These are phyloP conservation scores for Naja naja DNA, from an alignment of 2,113 vertebrate genomes.

Conservation along the genomic window DNA sequence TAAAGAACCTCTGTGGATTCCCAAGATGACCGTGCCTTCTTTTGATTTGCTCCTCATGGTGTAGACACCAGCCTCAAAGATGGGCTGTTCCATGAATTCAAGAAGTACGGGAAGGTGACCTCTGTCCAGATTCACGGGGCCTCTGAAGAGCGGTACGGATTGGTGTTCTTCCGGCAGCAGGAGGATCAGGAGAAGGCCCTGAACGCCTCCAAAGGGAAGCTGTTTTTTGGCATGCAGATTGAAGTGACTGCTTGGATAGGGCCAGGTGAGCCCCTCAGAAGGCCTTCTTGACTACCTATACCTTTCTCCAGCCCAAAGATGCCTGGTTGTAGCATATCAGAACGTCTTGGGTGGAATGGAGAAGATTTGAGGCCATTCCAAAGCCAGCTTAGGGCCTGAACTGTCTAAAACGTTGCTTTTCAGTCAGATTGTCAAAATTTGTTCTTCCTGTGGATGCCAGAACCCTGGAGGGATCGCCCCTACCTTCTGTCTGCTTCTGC, in stretches of 20 bases:
- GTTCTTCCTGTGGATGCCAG: not conserved
- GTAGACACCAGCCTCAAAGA: conserved; percentile 98
- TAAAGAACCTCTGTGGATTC: not conserved
- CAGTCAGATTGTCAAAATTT: not conserved
- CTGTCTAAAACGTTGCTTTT: not conserved
- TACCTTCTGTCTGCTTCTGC: not conserved
- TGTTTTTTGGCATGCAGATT: conserved; percentile 99
- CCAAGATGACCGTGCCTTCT: not conserved
- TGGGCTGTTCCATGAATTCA: conserved; percentile 98
- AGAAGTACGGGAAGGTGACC: conserved; percentile 98
- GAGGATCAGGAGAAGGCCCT: conserved; percentile 98
- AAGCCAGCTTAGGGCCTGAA: not conserved
- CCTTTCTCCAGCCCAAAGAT: not conserved
- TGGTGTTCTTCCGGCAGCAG: conserved; percentile 97
- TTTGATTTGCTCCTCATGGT: conserved; percentile 29
- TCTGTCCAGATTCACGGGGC: conserved; percentile 97
- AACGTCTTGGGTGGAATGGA: too few species aligned
- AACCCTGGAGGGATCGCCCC: not conserved
- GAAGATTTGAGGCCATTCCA: not conserved
- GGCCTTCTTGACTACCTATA: too few species aligned
- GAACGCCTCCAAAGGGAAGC: conserved; percentile 94
- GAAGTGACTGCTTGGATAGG: conserved; percentile 97
- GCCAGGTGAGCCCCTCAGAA: conserved; percentile 77
- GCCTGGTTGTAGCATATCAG: not conserved
- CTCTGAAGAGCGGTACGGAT: conserved; percentile 93